Evolutionary conservation across 2,113 vertebrate genomes (phyloP).

Genomic region (Pipa parva): DNA sequence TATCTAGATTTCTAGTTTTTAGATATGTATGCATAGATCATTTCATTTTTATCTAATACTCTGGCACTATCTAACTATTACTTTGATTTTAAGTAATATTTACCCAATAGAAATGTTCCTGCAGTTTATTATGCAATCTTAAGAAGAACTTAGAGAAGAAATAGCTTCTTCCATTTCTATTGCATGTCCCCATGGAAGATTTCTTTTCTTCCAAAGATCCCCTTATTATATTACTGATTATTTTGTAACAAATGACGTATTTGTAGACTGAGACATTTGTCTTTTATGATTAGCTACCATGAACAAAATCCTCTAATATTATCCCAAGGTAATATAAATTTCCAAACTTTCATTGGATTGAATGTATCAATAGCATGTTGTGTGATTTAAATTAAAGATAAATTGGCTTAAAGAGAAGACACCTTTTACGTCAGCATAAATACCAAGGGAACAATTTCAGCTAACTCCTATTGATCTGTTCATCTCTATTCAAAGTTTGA

Average conservation of each 20-base stretch:
- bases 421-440: slow-evolving; percentile 39
- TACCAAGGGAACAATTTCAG: slow-evolving; percentile 33
- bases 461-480: slow-evolving; percentile 29
- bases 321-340: slow-evolving; percentile 35
- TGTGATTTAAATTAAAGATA: slow-evolving; percentile 33
- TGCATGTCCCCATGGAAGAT: not conserved
- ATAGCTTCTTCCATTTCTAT: slow-evolving; percentile 1
- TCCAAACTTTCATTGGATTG: slow-evolving; percentile 37
- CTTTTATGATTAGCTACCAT: slow-evolving; percentile 9
- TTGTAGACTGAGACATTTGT: slow-evolving; percentile 22
- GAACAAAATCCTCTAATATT: slow-evolving; percentile 22
- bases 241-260: slow-evolving; percentile 17
- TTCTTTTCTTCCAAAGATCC: not conserved
- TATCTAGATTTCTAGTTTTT: no score
- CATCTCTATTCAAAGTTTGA: slow-evolving; percentile 18
- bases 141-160: not conserved
- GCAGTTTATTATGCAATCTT: no score
- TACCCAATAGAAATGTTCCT: no score
- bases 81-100: no score
- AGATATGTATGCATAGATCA: no score
- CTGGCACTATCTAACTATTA: no score
- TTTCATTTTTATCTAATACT: no score
- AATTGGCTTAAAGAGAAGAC: slow-evolving; percentile 30
- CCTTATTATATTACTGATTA: slow-evolving; percentile 18
- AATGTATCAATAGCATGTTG: slow-evolving; percentile 33